Conservation (phyloP, 2,113 vertebrate species). For the Columba livia region DNA sequence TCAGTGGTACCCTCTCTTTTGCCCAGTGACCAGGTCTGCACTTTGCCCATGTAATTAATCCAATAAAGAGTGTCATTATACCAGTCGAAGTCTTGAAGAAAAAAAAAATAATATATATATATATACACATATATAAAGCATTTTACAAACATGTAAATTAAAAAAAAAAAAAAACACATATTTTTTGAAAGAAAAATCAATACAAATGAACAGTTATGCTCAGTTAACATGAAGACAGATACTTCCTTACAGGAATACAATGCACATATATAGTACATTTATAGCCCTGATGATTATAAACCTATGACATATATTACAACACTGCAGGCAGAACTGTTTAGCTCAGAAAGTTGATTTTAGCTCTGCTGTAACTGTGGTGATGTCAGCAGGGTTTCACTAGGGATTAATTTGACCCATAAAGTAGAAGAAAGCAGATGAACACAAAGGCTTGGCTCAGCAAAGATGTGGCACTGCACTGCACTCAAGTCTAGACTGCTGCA, state of each 20-base stretch:
- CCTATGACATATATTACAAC: background rate
- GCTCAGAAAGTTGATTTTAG: background rate
- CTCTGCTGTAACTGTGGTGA: background rate
- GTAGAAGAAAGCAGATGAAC: background rate
- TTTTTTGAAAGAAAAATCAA: background rate
- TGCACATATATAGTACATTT: background rate
- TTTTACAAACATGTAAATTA: background rate
- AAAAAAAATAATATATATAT: background rate
- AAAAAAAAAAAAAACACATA: rapidly evolving
- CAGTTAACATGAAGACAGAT: background rate
- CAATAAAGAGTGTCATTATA: slow-evolving; percentile 79
- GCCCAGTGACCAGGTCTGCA: slow-evolving; percentile 61
- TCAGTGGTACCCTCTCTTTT: background rate
- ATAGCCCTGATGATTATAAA: background rate
- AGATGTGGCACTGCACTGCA: background rate
- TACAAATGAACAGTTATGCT: background rate
- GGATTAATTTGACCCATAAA: background rate
- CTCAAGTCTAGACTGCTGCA: background rate
- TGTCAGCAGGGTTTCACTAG: background rate
- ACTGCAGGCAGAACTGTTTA: background rate
- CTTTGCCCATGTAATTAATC: slow-evolving; percentile 69
- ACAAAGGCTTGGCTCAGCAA: background rate
- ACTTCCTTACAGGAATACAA: background rate
- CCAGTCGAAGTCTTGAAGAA: slow-evolving; percentile 76
- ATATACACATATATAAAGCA: background rate